Evolutionary conservation across 2,797 vertebrate species (phyloP), one percentile per base, ranked within the genome.

Genomic region (Gallinago nigripennis): DNA sequence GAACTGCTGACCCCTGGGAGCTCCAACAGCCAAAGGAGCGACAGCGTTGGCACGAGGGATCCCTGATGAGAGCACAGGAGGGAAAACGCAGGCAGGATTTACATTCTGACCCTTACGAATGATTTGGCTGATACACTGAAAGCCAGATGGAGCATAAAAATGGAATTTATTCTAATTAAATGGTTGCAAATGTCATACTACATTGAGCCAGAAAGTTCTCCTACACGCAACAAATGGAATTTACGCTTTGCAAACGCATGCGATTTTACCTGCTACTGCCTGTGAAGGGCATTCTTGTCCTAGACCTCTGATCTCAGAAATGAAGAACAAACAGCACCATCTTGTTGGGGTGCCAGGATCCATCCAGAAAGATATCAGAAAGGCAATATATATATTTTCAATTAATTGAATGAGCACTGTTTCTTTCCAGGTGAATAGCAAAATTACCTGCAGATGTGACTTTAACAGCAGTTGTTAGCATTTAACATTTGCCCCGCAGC

Each of bases 371-470:
- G 87, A 86, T 81, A 89, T 95, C 82, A 57, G 84, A 78, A 90
- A 84, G 82, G 92, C 88, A 96, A 50, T 48, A 46, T 79, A 28
- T 31, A 80, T 45, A 88, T 86, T 95, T 96, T 72, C 81, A 87
- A 50, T 92, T 77, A 90, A 94, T 85, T 76, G 76, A 86, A 80
- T 41, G 90, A 92, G 66, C 39, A 61, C 87, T 63, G 48, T 86
- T 96, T 70, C 88, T 88, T 68, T 46, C 69, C 95, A 96, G 96
- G 96, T 94, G 97, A 95, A 82, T 20, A 61, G 48, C 65, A 51
- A 94, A 97, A 97, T 90, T 87, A 95, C 96, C 97, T 96, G 94
- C 94, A 96, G 97, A 93, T 98, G 96, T 97, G 95, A 16, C 94
- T 78, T 6, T 3, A 33, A 37, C 64, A 86, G 82, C 76, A 85